Percentiles rank a stretch among this genome's conserved stretches.
phyloP scores from a whole-genome alignment of 2,113 vertebrate genomes.

The Beaufortia kweichowensis region DNA sequence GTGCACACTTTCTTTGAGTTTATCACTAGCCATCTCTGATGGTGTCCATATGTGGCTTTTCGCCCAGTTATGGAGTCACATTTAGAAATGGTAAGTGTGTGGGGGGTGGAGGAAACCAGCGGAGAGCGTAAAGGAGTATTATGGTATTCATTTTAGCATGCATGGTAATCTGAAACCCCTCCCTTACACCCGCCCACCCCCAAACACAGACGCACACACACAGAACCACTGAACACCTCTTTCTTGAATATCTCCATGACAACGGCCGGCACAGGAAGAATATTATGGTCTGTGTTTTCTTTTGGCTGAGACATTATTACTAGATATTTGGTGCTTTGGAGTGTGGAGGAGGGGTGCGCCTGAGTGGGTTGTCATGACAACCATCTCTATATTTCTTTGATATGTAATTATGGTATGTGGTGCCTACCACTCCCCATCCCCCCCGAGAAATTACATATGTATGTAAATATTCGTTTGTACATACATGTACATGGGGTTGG shows the following conservation, averaged over 20 bases:
- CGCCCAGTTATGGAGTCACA: constrained; percentile 52
- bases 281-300: constrained; percentile 74
- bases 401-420: constrained; percentile 74
- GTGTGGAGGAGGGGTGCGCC: constrained; percentile 62
- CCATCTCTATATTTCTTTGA: constrained; percentile 69
- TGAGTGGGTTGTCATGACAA: constrained; percentile 74
- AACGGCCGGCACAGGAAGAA: constrained; percentile 67
- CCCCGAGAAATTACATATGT: constrained; percentile 9
- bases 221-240: constrained; percentile 27
- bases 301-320: constrained; percentile 71
- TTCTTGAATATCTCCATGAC: constrained; percentile 68
- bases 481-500: neutral
- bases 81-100: constrained; percentile 23
- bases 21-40: constrained; percentile 59
- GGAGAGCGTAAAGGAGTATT: constrained; percentile 61
- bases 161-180: constrained; percentile 73
- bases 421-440: constrained; percentile 33
- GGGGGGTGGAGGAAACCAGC: constrained; percentile 10
- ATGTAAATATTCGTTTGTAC: neutral
- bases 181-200: constrained; percentile 36
- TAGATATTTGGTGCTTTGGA: constrained; percentile 60
- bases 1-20: neutral
- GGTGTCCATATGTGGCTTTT: constrained; percentile 61
- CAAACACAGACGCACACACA: neutral
- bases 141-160: constrained; percentile 74